A percentile compares a stretch with the other conserved stretches of the same genome.
phyloP scores from a whole-genome alignment of 2,113 vertebrate genomes.

The Dromiciops gliroides region DNA sequence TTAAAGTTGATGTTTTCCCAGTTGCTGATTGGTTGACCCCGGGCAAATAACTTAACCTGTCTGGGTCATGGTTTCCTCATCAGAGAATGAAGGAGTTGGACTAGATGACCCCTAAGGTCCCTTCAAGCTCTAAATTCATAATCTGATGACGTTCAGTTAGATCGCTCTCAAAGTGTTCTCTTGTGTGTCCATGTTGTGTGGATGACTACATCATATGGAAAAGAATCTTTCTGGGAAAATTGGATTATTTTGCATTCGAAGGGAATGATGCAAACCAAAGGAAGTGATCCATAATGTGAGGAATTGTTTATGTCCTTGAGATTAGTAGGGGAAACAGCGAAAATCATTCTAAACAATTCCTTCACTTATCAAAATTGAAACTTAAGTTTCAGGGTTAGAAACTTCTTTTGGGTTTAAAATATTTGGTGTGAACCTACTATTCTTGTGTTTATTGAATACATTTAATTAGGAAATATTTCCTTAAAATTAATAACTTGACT shows the following conservation, averaged over 20 bases:
- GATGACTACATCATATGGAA: background rate
- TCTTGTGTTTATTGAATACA: background rate
- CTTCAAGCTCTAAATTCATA: background rate
- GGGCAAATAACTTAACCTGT: background rate
- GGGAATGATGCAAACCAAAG: background rate
- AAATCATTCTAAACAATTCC: background rate
- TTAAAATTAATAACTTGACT: background rate
- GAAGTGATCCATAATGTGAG: background rate
- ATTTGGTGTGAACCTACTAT: background rate
- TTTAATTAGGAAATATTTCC: background rate
- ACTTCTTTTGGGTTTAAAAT: background rate
- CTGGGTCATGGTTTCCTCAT: background rate
- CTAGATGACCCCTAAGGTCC: background rate
- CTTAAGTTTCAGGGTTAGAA: background rate
- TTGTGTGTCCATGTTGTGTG: too few relatives aligned
- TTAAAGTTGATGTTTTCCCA: background rate
- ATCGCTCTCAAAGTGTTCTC: background rate
- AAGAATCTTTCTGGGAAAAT: background rate
- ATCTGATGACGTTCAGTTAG: background rate
- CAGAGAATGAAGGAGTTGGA: background rate
- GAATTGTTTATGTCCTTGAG: background rate
- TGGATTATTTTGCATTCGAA: background rate
- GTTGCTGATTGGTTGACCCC: background rate
- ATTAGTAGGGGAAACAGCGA: background rate
- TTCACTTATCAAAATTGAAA: background rate